Conservation (phyloP, 2,888 invertebrate genomes). For the Caenorhabditis sp. region DNA sequence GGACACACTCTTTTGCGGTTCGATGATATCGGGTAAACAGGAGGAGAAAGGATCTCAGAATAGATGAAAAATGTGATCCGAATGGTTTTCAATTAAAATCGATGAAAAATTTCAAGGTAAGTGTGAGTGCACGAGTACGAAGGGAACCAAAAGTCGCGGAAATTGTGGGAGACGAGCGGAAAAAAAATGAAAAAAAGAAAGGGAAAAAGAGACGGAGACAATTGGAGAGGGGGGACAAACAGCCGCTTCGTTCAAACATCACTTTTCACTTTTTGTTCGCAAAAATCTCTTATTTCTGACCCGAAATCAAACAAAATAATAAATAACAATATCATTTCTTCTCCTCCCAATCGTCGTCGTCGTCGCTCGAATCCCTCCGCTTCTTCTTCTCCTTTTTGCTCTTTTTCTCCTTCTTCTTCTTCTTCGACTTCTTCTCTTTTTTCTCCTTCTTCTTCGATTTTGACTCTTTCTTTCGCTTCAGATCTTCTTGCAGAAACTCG, state of each 20-base stretch:
- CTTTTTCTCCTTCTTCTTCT: slow-evolving; percentile 33
- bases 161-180: slow-evolving; percentile 12
- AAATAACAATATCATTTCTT: slow-evolving; percentile 18
- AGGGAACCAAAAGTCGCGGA: slow-evolving; percentile 33
- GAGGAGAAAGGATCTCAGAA: neutral
- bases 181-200: neutral
- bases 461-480: slow-evolving; percentile 44
- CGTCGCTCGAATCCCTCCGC: slow-evolving; percentile 7
- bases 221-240: slow-evolving; percentile 22
- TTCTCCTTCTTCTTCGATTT: slow-evolving; percentile 42
- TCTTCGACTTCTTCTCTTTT: slow-evolving; percentile 26
- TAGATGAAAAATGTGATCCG: too few relatives aligned
- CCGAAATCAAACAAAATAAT: neutral
- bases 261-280: slow-evolving; percentile 1
- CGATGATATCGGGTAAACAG: neutral
- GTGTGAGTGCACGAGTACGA: slow-evolving; percentile 27
- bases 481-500: slow-evolving; percentile 60
- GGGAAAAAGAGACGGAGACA: slow-evolving; percentile 13
- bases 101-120: neutral
- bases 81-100: neutral
- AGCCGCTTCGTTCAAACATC: slow-evolving; percentile 34
- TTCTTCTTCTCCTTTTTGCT: slow-evolving; percentile 6
- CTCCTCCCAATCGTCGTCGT: slow-evolving; percentile 32
- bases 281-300: too few relatives aligned
- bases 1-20: too few relatives aligned